Evolutionary conservation across 2,888 invertebrate genomes (phyloP).

Genomic region (Cyclophora albipunctata): DNA sequence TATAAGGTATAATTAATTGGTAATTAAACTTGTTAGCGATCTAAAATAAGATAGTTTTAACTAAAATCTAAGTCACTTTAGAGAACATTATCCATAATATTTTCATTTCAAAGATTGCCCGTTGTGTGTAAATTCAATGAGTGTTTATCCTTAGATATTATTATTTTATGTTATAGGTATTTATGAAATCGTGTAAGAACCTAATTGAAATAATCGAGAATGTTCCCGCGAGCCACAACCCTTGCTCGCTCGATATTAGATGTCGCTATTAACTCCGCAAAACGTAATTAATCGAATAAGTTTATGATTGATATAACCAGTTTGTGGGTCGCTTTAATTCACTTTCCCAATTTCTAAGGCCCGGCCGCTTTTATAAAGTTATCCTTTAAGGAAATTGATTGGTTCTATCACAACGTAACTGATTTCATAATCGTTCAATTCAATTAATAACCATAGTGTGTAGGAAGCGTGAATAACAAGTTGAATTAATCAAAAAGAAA

Average conservation of each 20-base stretch:
- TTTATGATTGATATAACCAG: constrained; percentile 77
- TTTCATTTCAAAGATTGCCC: no score
- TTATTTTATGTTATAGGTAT: no score
- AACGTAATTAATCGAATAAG: constrained; percentile 76
- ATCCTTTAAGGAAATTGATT: constrained; percentile 69
- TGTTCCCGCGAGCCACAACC: constrained; percentile 12
- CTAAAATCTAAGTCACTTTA: no score
- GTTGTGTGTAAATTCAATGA: no score
- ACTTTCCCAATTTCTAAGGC: constrained; percentile 68
- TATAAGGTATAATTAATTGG: no score
- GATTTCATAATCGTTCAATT: constrained; percentile 58
- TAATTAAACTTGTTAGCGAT: no score
- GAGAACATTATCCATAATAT: no score
- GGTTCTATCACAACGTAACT: constrained; percentile 53
- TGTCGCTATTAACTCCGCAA: constrained; percentile 76
- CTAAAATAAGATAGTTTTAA: no score
- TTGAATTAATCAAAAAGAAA: constrained; percentile 38
- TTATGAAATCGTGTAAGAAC: no score
- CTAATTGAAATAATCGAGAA: background rate
- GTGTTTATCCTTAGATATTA: no score
- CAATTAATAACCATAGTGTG: constrained; percentile 40
- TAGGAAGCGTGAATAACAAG: constrained; percentile 41
- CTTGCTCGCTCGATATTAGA: constrained; percentile 68
- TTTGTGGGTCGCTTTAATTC: constrained; percentile 72
- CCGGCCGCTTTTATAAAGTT: constrained; percentile 65